Evolutionary conservation across 2,797 vertebrate species (phyloP).

Genomic region (Agapornis canus): DNA sequence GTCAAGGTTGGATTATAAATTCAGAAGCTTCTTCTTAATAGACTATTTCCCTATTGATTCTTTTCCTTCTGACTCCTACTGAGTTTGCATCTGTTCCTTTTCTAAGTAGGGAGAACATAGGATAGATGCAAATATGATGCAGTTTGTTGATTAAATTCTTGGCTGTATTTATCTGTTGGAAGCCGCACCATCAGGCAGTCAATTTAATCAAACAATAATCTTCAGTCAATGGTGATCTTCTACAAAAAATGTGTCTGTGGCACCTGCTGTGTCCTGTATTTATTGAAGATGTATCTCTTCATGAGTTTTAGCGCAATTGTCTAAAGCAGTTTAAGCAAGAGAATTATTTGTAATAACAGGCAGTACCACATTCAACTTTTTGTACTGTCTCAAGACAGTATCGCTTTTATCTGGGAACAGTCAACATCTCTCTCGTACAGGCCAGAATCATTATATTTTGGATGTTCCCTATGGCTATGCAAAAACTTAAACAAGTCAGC

Average conservation of each 20-base stretch:
- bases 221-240: constrained; percentile 32
- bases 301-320: neutral
- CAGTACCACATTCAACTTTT: neutral
- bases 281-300: constrained; percentile 12
- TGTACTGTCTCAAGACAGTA: neutral
- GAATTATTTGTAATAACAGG: constrained; percentile 10
- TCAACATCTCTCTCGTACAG: neutral
- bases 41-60: constrained; percentile 57
- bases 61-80: constrained; percentile 48
- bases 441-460: constrained; percentile 37
- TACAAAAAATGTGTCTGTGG: neutral
- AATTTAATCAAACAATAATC: constrained; percentile 66
- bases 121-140: constrained; percentile 62
- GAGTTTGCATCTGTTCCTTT: constrained; percentile 64
- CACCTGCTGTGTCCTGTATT: neutral
- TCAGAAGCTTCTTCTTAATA: constrained; percentile 56
- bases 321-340: constrained; percentile 12
- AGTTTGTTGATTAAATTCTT: constrained; percentile 70
- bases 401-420: neutral
- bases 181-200: constrained; percentile 23
- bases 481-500: neutral
- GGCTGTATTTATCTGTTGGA: constrained; percentile 55
- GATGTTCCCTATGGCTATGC: neutral
- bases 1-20: constrained; percentile 68
- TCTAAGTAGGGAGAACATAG: constrained; percentile 38